Evolutionary conservation across 1,140 invertebrate genomes (phyloP).

Genomic region (Magallana angulata): DNA sequence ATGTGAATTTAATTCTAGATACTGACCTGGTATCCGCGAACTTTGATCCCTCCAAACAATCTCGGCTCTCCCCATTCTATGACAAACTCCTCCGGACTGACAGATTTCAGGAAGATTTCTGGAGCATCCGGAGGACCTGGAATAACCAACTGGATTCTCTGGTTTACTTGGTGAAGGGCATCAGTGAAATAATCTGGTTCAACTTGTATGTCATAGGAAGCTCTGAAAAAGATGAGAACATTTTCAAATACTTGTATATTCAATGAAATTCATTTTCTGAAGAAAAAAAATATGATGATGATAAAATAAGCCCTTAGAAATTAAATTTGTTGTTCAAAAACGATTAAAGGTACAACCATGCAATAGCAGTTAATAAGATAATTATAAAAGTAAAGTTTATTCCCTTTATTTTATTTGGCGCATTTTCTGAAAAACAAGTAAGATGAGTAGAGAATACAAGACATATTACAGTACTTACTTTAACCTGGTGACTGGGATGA

Average conservation of each 20-base stretch:
- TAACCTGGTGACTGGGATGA: slow-evolving; percentile 72
- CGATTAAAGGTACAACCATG: neutral
- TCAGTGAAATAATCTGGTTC: slow-evolving; percentile 74
- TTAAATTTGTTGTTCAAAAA: neutral
- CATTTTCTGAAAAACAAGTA: too few species aligned
- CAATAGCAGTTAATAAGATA: too few species aligned
- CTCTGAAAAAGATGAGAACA: slow-evolving; percentile 60
- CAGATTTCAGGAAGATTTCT: slow-evolving; percentile 75
- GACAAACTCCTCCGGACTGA: slow-evolving; percentile 75
- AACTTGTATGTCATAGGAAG: slow-evolving; percentile 74
- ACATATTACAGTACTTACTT: slow-evolving; percentile 67
- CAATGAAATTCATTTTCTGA: too few species aligned
- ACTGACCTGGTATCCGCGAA: slow-evolving; percentile 77
- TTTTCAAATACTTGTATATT: neutral
- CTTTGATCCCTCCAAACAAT: slow-evolving; percentile 74
- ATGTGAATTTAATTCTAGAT: neutral
- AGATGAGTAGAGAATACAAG: too few species aligned
- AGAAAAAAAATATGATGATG: too few species aligned
- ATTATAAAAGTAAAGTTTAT: too few species aligned
- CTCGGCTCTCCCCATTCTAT: slow-evolving; percentile 79
- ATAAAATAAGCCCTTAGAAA: too few species aligned
- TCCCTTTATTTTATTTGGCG: too few species aligned
- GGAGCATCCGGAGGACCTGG: slow-evolving; percentile 78
- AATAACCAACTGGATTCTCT: slow-evolving; percentile 76
- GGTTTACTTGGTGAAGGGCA: slow-evolving; percentile 64